Percentiles rank a stretch among this genome's conserved stretches.
phyloP scores from a whole-genome alignment of 2,888 invertebrate species.

The Ceraclea dissimilis region DNA sequence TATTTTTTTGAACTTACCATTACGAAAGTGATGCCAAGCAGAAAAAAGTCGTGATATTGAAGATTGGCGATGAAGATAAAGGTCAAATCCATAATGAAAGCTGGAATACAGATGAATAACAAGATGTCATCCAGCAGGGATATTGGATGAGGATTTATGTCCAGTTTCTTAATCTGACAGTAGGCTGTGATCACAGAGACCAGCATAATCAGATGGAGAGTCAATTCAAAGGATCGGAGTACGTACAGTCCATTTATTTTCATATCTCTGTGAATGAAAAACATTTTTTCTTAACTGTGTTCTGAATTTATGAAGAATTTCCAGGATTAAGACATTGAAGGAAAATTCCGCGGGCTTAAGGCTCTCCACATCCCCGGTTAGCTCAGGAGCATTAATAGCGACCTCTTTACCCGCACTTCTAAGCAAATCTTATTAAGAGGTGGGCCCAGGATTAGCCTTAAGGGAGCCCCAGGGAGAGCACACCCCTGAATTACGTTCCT shows the following conservation, averaged over 20 bases:
- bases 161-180: conserved; percentile 55
- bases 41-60: conserved; percentile 42
- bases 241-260: conserved; percentile 39
- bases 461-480: no score
- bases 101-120: conserved; percentile 63
- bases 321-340: no score
- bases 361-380: no score
- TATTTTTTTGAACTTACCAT: not conserved
- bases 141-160: conserved; percentile 56
- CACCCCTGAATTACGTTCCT: no score
- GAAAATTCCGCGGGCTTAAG: no score
- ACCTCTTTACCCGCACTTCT: no score
- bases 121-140: conserved; percentile 62
- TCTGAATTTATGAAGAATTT: no score
- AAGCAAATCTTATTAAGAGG: no score
- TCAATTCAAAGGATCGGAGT: conserved; percentile 46
- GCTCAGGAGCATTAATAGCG: no score
- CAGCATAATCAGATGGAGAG: conserved; percentile 51
- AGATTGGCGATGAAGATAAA: conserved; percentile 62
- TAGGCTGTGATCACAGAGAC: conserved; percentile 53
- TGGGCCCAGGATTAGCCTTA: no score
- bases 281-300: no score
- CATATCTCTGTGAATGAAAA: no score
- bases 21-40: conserved; percentile 35
- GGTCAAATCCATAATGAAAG: conserved; percentile 63